phyloP scores from a whole-genome alignment of 2,888 invertebrate genomes.

The Melinopterus prodromus region DNA sequence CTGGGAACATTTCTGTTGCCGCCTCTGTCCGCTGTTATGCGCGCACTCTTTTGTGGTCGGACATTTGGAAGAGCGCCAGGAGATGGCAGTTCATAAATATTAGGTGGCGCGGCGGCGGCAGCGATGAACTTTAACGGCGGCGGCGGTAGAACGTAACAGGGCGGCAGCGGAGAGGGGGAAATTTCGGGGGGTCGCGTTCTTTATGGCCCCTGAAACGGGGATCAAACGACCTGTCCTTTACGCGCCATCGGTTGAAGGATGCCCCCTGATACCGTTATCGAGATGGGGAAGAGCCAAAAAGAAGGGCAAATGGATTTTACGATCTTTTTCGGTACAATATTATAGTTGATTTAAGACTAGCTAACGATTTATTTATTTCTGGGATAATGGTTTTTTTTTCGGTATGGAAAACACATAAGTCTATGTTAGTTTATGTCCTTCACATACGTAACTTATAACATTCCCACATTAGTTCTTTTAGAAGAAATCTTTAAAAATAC shows the following conservation, averaged over 20 bases:
- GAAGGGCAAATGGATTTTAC: slow-evolving; percentile 12
- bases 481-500: no score
- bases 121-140: slow-evolving; percentile 4
- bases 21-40: slow-evolving; percentile 10
- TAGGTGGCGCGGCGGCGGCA: slow-evolving; percentile 12
- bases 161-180: neutral
- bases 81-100: slow-evolving; percentile 45
- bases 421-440: no score
- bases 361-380: neutral
- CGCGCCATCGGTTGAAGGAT: neutral
- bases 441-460: no score
- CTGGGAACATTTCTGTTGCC: slow-evolving; percentile 40
- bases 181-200: neutral
- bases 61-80: slow-evolving; percentile 42
- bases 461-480: no score
- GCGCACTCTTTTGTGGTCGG: slow-evolving; percentile 38
- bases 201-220: slow-evolving; percentile 4
- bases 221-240: slow-evolving; percentile 4
- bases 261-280: neutral
- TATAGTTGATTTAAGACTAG: slow-evolving; percentile 6
- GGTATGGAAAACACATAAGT: no score
- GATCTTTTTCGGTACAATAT: slow-evolving; percentile 7
- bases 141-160: neutral
- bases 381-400: no score
- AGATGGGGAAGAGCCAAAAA: slow-evolving; percentile 6